A percentile compares a stretch with the other conserved stretches of the same genome.
These are phyloP conservation scores for Hetaerina titia DNA, from an alignment of 2,888 invertebrate species.

Conservation along the genomic window DNA sequence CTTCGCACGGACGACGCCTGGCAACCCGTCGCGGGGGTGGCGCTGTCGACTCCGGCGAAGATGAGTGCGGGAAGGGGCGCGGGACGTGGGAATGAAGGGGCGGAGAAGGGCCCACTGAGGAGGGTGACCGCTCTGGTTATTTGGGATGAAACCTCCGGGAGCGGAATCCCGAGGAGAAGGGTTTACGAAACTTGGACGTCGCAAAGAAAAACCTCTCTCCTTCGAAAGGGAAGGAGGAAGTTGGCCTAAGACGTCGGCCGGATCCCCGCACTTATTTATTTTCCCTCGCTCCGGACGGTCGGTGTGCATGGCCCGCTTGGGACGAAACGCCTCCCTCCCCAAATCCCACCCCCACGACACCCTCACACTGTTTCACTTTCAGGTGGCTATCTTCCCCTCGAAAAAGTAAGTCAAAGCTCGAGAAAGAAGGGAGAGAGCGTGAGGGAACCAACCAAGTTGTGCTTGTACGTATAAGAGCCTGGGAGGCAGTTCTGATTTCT, in stretches of 20 bases:
- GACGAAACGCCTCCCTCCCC: background rate
- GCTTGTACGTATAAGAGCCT: background rate
- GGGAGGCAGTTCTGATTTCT: background rate
- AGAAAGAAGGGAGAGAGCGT: background rate
- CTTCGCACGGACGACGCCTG: background rate
- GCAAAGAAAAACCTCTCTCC: background rate
- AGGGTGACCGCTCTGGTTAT: background rate
- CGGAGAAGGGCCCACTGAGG: background rate
- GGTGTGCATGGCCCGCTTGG: background rate
- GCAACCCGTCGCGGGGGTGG: no score
- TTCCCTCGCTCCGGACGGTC: background rate
- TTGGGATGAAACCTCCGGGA: background rate
- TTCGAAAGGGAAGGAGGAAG: background rate
- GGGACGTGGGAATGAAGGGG: background rate
- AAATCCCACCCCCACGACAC: background rate
- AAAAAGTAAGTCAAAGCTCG: background rate
- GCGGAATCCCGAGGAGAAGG: background rate
- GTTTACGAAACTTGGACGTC: constrained; percentile 9
- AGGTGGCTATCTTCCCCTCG: background rate
- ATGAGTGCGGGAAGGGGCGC: background rate
- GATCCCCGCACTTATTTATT: background rate
- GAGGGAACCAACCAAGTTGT: background rate
- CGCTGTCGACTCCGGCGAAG: no score
- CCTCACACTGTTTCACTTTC: background rate
- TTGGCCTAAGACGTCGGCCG: background rate